Conservation (phyloP, 1,140 invertebrate species). For the Drosophila subobscura region DNA sequence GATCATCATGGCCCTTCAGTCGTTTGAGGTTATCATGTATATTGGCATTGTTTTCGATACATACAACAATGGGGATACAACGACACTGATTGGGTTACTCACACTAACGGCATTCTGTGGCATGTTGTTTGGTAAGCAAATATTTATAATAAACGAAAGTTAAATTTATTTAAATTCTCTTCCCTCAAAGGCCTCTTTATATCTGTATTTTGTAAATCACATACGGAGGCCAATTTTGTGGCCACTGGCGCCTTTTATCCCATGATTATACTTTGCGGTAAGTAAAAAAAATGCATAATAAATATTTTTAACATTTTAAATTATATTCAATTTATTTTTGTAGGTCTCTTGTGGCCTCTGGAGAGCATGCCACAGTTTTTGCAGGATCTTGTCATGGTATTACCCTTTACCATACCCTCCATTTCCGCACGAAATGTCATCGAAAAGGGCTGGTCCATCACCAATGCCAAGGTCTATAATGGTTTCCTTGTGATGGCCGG, state of each 20-base stretch:
- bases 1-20: constrained; percentile 89
- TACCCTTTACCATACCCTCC: constrained; percentile 89
- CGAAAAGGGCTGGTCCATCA: constrained; percentile 86
- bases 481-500: constrained; percentile 86
- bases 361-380: constrained; percentile 88
- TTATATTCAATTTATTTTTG: constrained; percentile 8
- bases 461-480: constrained; percentile 85
- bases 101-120: constrained; percentile 88
- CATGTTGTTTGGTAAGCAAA: constrained; percentile 88
- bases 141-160: not conserved
- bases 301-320: not conserved
- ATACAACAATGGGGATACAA: constrained; percentile 86
- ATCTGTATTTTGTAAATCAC: constrained; percentile 90
- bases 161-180: not conserved
- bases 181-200: constrained; percentile 86
- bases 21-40: constrained; percentile 86
- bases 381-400: constrained; percentile 85
- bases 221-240: constrained; percentile 92
- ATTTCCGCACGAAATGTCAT: constrained; percentile 87
- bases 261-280: constrained; percentile 92
- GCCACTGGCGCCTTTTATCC: constrained; percentile 94
- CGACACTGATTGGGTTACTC: constrained; percentile 85
- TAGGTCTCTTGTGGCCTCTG: constrained; percentile 96
- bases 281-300: constrained; percentile 46
- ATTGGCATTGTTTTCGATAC: constrained; percentile 87